phyloP scores from a whole-genome alignment of 2,888 invertebrate species.

The Ethmia dodecea region DNA sequence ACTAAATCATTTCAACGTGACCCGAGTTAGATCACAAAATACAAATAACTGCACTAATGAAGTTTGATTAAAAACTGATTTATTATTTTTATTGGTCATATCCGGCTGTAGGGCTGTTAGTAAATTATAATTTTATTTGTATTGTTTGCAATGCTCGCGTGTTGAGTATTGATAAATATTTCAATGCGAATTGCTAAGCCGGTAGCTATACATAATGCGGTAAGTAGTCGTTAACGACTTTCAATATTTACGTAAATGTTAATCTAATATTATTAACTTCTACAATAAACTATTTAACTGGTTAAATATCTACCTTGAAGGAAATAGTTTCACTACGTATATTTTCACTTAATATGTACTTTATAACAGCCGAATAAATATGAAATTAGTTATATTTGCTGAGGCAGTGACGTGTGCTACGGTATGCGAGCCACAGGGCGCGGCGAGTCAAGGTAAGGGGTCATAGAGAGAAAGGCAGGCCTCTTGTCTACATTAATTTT shows the following conservation, averaged over 20 bases:
- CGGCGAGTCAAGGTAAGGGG: slow-evolving; percentile 73
- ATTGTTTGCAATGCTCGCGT: neutral
- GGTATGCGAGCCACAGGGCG: slow-evolving; percentile 57
- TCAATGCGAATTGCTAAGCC: too few species aligned
- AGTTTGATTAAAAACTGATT: slow-evolving; percentile 62
- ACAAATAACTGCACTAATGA: slow-evolving; percentile 58
- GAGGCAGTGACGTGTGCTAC: slow-evolving; percentile 50
- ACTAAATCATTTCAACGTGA: slow-evolving; percentile 65
- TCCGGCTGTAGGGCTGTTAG: slow-evolving; percentile 30
- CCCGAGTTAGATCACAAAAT: slow-evolving; percentile 35
- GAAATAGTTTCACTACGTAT: too few species aligned
- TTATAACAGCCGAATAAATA: too few species aligned
- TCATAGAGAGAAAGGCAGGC: slow-evolving; percentile 63
- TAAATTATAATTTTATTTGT: neutral
- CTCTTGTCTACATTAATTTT: slow-evolving; percentile 57
- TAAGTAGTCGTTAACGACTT: too few species aligned
- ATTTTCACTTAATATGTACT: too few species aligned
- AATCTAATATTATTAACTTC: neutral
- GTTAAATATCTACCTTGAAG: too few species aligned
- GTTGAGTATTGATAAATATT: neutral
- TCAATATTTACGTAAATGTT: neutral
- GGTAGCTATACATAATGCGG: too few species aligned
- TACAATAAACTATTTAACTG: too few species aligned
- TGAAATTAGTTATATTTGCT: slow-evolving; percentile 10
- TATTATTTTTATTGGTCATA: slow-evolving; percentile 43